Conservation (phyloP, 2,797 vertebrate species). For the Chanos chanos region DNA sequence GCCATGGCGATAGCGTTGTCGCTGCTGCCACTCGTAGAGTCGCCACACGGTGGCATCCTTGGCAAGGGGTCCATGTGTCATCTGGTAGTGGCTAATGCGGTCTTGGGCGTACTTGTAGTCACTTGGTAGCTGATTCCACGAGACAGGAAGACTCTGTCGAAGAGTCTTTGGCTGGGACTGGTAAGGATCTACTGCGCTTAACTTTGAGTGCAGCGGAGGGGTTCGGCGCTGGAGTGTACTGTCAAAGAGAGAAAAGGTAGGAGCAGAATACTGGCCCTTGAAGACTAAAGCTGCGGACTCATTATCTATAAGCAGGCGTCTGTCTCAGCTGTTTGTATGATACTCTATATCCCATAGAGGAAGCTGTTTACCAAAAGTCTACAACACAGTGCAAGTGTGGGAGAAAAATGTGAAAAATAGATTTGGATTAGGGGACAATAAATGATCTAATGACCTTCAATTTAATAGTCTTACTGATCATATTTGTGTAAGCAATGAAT, state of each 20-base stretch:
- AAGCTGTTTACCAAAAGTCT: too few species aligned
- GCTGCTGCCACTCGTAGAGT: slow-evolving; percentile 95
- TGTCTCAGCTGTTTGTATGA: too few species aligned
- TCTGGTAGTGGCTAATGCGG: slow-evolving; percentile 87
- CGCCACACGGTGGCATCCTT: slow-evolving; percentile 84
- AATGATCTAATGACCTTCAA: too few species aligned
- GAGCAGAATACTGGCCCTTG: neutral
- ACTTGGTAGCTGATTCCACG: slow-evolving; percentile 71
- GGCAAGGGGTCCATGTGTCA: slow-evolving; percentile 77
- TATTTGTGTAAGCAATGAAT: too few species aligned
- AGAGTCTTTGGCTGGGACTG: slow-evolving; percentile 86
- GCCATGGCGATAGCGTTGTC: slow-evolving; percentile 90
- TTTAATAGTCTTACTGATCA: too few species aligned
- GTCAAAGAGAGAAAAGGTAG: slow-evolving; percentile 60
- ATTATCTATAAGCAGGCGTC: too few species aligned
- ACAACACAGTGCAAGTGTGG: too few species aligned
- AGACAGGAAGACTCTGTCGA: slow-evolving; percentile 73
- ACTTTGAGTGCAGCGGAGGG: slow-evolving; percentile 72
- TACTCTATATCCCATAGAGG: too few species aligned
- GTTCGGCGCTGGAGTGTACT: slow-evolving; percentile 80
- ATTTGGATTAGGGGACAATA: too few species aligned
- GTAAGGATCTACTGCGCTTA: slow-evolving; percentile 71
- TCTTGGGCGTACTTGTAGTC: slow-evolving; percentile 97
- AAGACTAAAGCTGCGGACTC: neutral
- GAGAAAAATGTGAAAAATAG: too few species aligned